Percentiles rank a stretch among this genome's conserved stretches.
Conservation (phyloP, 2,113 vertebrate genomes). For the Hippolais icterina region DNA sequence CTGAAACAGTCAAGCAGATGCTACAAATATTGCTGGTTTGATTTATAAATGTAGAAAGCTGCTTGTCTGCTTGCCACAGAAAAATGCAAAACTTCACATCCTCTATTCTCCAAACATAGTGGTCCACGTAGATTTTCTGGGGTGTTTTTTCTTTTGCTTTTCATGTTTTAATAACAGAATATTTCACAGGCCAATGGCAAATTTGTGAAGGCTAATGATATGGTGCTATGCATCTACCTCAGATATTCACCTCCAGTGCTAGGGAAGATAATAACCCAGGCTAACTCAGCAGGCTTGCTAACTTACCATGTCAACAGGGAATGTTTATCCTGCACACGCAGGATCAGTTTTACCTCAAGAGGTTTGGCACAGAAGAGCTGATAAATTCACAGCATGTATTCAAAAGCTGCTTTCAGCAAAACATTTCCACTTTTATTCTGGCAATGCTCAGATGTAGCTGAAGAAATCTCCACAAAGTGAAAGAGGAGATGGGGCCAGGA, state of each 20-base stretch:
- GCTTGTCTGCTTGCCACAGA: background rate
- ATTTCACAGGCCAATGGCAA: background rate
- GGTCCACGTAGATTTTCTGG: background rate
- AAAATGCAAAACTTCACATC: background rate
- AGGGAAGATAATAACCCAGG: background rate
- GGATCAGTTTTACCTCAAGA: slow-evolving; percentile 9
- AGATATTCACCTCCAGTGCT: background rate
- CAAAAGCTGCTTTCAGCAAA: background rate
- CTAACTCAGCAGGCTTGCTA: background rate
- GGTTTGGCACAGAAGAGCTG: background rate
- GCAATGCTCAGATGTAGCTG: background rate
- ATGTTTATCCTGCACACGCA: background rate
- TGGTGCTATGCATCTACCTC: background rate
- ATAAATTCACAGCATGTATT: slow-evolving; percentile 32
- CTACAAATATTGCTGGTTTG: background rate
- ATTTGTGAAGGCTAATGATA: background rate
- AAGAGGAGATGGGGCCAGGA: background rate
- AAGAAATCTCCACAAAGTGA: background rate
- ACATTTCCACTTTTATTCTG: slow-evolving; percentile 27
- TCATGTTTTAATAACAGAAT: background rate
- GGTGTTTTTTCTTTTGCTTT: background rate
- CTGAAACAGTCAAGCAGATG: background rate
- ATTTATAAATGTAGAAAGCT: background rate
- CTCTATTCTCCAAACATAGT: background rate
- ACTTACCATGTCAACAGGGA: background rate